A percentile compares a stretch with the other conserved stretches of the same genome.
These are phyloP conservation scores for Nezara viridula DNA, from an alignment of 2,888 invertebrate species.

Conservation along the genomic window DNA sequence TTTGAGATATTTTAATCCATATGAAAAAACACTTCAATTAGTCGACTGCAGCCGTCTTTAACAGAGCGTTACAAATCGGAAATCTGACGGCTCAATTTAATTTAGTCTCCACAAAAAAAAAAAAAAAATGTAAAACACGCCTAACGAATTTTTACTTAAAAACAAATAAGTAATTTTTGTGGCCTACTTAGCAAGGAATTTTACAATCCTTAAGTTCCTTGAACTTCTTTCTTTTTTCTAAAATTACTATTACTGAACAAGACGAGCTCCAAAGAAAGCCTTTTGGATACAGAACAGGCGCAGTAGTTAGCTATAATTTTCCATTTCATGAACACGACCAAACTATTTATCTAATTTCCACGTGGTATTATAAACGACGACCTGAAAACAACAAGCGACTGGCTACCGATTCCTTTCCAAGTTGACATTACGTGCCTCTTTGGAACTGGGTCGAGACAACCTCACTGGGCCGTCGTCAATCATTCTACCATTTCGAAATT, in stretches of 20 bases:
- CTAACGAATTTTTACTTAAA: no score
- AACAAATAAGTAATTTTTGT: no score
- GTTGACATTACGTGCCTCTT: neutral
- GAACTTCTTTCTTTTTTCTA: no score
- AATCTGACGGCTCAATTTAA: no score
- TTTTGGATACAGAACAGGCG: neutral
- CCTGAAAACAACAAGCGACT: neutral
- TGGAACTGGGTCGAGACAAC: neutral
- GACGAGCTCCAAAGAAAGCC: neutral
- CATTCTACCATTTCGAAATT: conserved; percentile 14
- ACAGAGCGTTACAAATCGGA: no score
- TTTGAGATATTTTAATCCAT: no score
- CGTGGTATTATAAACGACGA: neutral
- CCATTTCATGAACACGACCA: neutral
- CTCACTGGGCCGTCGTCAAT: neutral
- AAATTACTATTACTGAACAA: neutral
- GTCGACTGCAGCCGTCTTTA: no score
- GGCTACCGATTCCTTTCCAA: neutral
- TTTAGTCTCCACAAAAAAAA: no score
- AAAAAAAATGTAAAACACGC: no score
- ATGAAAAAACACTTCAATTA: no score
- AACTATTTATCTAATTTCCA: neutral
- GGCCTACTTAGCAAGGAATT: no score
- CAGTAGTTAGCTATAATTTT: neutral
- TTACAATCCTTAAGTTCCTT: no score